phyloP scores from a whole-genome alignment of 2,888 invertebrate species.

The Agrotis exclamationis region DNA sequence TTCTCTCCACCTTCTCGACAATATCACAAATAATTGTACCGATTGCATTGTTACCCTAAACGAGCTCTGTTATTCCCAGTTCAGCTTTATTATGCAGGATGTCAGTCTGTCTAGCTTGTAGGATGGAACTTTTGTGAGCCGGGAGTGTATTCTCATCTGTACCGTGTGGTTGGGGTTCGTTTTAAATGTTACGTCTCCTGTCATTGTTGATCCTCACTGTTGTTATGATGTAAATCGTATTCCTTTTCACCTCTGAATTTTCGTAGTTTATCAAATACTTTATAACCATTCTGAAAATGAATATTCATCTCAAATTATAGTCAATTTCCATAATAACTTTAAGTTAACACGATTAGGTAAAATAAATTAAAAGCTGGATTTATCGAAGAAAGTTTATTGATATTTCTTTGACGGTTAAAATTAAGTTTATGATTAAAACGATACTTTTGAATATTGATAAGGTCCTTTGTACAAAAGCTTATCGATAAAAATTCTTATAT shows the following conservation, averaged over 20 bases:
- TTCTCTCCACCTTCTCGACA: neutral
- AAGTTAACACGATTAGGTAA: neutral
- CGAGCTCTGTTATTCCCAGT: slow-evolving; percentile 9
- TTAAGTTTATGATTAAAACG: slow-evolving; percentile 3
- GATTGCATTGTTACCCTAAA: slow-evolving; percentile 16
- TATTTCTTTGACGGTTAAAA: slow-evolving; percentile 19
- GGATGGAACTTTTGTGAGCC: slow-evolving; percentile 44
- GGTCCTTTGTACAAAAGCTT: slow-evolving; percentile 8
- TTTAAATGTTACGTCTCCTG: slow-evolving; percentile 16
- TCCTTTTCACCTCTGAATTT: neutral
- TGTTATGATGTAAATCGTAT: neutral
- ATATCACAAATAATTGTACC: neutral
- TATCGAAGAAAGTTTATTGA: neutral
- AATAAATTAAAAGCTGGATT: neutral
- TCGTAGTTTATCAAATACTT: neutral
- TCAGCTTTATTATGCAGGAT: slow-evolving; percentile 46
- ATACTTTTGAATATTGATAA: slow-evolving; percentile 22
- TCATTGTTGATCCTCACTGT: slow-evolving; percentile 1
- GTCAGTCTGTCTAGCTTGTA: slow-evolving; percentile 32
- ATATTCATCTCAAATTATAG: neutral
- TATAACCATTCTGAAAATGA: neutral
- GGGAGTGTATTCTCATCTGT: slow-evolving; percentile 15
- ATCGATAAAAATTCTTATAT: slow-evolving; percentile 17
- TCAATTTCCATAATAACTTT: neutral
- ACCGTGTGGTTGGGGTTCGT: slow-evolving; percentile 7